Evolutionary conservation across 2,888 invertebrate species (phyloP).

Genomic region (Anodontia alba): DNA sequence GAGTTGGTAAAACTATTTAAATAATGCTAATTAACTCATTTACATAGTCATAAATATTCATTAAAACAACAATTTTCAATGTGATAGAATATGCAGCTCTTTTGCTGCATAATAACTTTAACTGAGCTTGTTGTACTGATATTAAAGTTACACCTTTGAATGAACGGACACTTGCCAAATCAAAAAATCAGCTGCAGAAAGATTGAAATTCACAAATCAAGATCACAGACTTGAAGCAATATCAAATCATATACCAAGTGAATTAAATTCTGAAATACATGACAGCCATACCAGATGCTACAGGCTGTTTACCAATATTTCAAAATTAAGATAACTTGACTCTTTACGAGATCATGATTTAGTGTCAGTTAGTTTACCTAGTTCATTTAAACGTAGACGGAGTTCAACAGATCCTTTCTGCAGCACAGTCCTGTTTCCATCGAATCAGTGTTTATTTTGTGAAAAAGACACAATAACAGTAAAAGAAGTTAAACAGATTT

Average conservation of each 20-base stretch:
- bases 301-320: slow-evolving; percentile 17
- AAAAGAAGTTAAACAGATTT: slow-evolving; percentile 25
- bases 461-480: slow-evolving; percentile 32
- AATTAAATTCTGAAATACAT: slow-evolving; percentile 1
- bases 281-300: slow-evolving; percentile 23
- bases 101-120: neutral
- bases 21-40: neutral
- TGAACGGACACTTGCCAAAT: neutral
- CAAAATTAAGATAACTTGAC: neutral
- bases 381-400: slow-evolving; percentile 25
- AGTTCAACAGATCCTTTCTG: neutral
- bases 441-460: slow-evolving; percentile 41
- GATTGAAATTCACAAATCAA: neutral
- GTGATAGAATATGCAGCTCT: neutral
- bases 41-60: neutral
- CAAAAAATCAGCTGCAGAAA: neutral
- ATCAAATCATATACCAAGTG: neutral
- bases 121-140: neutral
- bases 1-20: neutral
- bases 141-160: neutral
- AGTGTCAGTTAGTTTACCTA: neutral
- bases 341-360: neutral
- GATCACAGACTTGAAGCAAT: slow-evolving; percentile 15
- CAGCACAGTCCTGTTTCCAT: slow-evolving; percentile 24
- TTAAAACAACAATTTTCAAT: neutral